phyloP scores from a whole-genome alignment of 1,140 invertebrate genomes.

The Zaprionus lachaisei region DNA sequence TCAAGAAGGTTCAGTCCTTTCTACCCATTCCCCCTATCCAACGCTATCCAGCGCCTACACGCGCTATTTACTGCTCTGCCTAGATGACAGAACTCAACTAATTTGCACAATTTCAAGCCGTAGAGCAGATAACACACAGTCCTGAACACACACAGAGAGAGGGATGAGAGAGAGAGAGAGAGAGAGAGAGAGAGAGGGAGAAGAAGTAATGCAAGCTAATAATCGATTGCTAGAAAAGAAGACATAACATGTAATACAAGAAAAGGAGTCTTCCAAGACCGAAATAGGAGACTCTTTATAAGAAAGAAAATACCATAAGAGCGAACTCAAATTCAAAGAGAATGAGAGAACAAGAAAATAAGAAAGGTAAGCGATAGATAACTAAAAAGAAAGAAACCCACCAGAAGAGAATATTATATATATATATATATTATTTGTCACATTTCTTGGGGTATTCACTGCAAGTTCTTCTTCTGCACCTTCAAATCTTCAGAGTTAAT shows the following conservation, averaged over 20 bases:
- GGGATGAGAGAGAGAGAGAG: not conserved
- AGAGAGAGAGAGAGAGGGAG: not conserved
- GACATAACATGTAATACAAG: no score
- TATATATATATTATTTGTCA: no score
- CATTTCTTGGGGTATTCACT: not conserved
- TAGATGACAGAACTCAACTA: slow-evolving; percentile 18
- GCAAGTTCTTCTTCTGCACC: not conserved
- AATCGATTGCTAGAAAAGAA: not conserved
- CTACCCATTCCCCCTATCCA: not conserved
- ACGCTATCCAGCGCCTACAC: not conserved
- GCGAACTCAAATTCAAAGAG: no score
- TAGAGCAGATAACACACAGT: not conserved
- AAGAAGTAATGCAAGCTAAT: not conserved
- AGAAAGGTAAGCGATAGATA: no score
- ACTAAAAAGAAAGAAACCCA: no score
- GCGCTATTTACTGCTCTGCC: not conserved
- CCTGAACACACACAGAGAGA: not conserved
- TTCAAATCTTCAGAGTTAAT: slow-evolving; percentile 1
- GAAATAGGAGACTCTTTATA: no score
- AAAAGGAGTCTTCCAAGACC: no score
- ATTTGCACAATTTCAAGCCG: slow-evolving; percentile 23
- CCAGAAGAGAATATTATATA: no score
- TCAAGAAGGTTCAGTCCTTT: not conserved
- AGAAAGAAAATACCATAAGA: no score
- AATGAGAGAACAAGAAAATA: no score